Evolutionary conservation across 2,888 invertebrate genomes (phyloP).

Genomic region (Suillia variegata): DNA sequence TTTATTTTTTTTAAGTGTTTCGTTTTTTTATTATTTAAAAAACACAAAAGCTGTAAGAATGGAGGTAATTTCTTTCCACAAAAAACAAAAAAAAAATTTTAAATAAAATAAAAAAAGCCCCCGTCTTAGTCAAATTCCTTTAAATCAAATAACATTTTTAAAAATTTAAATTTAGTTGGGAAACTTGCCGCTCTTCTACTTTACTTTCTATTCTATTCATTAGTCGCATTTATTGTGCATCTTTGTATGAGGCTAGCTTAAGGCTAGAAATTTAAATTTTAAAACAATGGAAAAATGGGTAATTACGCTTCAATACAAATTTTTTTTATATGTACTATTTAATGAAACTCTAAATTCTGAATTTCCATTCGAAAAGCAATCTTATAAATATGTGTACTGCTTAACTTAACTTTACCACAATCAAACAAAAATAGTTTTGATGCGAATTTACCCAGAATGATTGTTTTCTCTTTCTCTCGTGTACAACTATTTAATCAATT

Average conservation of each 20-base stretch:
- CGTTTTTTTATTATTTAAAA: constrained; percentile 22
- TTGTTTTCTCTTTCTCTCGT: no score
- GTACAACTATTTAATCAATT: no score
- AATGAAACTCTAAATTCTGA: not conserved
- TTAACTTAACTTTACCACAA: no score
- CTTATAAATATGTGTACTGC: not conserved
- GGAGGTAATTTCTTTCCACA: constrained; percentile 16
- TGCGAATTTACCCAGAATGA: no score
- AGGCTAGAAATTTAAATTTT: no score
- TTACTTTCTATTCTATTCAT: not conserved
- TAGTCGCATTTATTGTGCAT: not conserved
- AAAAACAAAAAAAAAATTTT: no score
- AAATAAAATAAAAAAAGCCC: constrained; percentile 1
- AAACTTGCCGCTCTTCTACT: not conserved
- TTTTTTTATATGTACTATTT: no score
- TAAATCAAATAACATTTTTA: not conserved
- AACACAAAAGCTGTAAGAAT: constrained; percentile 15
- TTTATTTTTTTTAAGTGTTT: constrained; percentile 19
- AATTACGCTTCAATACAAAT: no score
- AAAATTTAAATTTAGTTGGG: not conserved
- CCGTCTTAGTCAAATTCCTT: not conserved
- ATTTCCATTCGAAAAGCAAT: not conserved
- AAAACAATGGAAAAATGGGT: no score
- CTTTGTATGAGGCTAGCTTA: not conserved
- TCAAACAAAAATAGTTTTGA: no score